phyloP scores from a whole-genome alignment of 1,140 invertebrate genomes.

The Drosophila saltans region DNA sequence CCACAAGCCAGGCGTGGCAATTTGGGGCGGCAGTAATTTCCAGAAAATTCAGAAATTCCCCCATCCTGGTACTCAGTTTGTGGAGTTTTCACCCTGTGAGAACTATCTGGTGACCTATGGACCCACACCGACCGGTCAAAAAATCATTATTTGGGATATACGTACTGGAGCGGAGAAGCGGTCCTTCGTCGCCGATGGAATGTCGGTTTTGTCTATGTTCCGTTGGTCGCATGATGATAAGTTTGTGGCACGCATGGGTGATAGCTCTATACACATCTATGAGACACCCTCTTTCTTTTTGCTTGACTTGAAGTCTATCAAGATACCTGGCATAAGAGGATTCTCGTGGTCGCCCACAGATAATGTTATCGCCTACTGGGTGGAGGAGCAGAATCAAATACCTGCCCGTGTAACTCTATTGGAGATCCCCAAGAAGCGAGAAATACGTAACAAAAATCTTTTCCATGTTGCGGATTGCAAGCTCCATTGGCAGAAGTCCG shows the following conservation, averaged over 20 bases:
- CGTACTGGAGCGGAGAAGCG: constrained; percentile 96
- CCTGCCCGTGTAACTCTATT: constrained; percentile 93
- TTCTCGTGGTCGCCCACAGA: constrained; percentile 99
- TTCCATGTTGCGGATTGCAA: constrained; percentile 99
- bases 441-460: constrained; percentile 97
- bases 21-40: constrained; percentile 98
- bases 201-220: constrained; percentile 95
- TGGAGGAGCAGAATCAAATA: constrained; percentile 97
- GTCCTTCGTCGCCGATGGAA: constrained; percentile 93
- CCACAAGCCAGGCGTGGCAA: constrained; percentile 96
- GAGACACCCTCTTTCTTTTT: constrained; percentile 97
- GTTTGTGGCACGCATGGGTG: constrained; percentile 96
- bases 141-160: constrained; percentile 97
- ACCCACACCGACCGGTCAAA: constrained; percentile 88
- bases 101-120: constrained; percentile 97
- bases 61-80: constrained; percentile 95
- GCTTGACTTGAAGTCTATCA: constrained; percentile 97
- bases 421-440: constrained; percentile 93
- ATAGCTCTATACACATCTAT: constrained; percentile 95
- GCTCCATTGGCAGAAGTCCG: constrained; percentile 99
- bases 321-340: constrained; percentile 95
- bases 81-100: constrained; percentile 99
- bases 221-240: constrained; percentile 99
- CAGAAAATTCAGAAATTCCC: constrained; percentile 95
- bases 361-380: constrained; percentile 98